Conservation (phyloP, 1,140 invertebrate species). For the Magallana angulata region DNA sequence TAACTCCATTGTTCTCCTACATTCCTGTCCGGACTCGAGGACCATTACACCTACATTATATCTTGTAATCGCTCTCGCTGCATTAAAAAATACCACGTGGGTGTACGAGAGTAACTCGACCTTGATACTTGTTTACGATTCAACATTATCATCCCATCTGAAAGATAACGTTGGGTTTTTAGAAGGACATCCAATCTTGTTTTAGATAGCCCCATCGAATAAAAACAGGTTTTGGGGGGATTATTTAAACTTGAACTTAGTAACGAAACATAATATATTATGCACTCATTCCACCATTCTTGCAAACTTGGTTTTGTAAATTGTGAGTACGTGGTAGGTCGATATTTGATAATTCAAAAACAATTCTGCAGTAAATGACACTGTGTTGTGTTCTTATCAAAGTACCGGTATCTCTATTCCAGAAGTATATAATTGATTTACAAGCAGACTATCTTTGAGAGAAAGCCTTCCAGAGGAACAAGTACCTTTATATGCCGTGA, state of each 20-base stretch:
- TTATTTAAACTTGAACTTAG: background rate
- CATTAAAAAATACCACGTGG: background rate
- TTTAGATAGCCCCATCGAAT: background rate
- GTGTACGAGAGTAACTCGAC: background rate
- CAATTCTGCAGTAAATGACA: too few species aligned
- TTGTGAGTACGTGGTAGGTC: too few species aligned
- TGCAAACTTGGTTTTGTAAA: too few species aligned
- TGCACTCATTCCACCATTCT: background rate
- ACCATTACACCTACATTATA: background rate
- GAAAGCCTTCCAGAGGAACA: background rate
- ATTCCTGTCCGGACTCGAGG: conserved; percentile 12
- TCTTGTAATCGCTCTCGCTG: background rate
- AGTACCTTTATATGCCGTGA: background rate
- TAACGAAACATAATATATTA: too few species aligned
- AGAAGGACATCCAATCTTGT: conserved; percentile 22
- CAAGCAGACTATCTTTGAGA: too few species aligned
- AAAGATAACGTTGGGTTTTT: conserved; percentile 11
- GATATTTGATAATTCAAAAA: too few species aligned
- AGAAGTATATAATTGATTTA: too few species aligned
- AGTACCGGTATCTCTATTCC: too few species aligned
- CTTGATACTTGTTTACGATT: conserved; percentile 36
- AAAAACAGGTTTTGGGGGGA: background rate
- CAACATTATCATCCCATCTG: conserved; percentile 11
- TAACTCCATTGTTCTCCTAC: background rate
- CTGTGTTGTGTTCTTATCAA: too few species aligned